phyloP scores from a whole-genome alignment of 1,140 invertebrate genomes.

The Drosophila paulistorum region DNA sequence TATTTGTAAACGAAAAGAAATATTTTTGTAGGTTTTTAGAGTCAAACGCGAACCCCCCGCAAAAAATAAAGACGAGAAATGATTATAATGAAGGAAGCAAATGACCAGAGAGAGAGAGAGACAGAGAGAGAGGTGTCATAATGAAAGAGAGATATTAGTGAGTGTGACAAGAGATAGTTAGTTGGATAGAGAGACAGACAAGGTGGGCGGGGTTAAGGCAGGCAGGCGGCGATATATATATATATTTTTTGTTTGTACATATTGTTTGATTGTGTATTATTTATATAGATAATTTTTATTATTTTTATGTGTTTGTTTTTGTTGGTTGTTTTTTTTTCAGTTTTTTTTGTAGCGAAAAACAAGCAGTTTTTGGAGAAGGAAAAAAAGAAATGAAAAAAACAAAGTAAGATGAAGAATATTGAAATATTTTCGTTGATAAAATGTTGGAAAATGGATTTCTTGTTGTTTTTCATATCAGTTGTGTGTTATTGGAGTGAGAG shows the following conservation, averaged over 20 bases:
- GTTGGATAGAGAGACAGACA: background rate
- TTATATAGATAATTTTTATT: constrained; percentile 4
- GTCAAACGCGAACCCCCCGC: background rate
- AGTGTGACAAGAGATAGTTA: background rate
- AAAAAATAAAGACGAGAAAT: background rate
- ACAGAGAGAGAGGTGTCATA: background rate
- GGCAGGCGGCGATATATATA: constrained; percentile 2
- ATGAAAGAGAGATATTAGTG: constrained; percentile 1
- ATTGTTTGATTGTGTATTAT: constrained; percentile 14
- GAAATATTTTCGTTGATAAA: constrained; percentile 62
- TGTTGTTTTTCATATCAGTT: constrained; percentile 8
- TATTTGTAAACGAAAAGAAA: constrained; percentile 68
- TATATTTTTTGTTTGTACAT: constrained; percentile 2
- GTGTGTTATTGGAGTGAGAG: background rate
- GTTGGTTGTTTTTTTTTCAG: constrained; percentile 39
- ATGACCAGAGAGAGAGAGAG: background rate
- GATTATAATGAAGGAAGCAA: constrained; percentile 10
- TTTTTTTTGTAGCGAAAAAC: constrained; percentile 72
- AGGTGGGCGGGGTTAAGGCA: background rate
- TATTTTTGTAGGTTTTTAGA: constrained; percentile 10
- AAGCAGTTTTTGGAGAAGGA: constrained; percentile 80
- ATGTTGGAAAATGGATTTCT: constrained; percentile 63
- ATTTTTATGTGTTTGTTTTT: constrained; percentile 26
- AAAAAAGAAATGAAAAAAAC: constrained; percentile 79
- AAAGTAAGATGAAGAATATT: constrained; percentile 76